Base-by-base conservation (phyloP, 2,113 vertebrate species). In the Chionis minor region DNA sequence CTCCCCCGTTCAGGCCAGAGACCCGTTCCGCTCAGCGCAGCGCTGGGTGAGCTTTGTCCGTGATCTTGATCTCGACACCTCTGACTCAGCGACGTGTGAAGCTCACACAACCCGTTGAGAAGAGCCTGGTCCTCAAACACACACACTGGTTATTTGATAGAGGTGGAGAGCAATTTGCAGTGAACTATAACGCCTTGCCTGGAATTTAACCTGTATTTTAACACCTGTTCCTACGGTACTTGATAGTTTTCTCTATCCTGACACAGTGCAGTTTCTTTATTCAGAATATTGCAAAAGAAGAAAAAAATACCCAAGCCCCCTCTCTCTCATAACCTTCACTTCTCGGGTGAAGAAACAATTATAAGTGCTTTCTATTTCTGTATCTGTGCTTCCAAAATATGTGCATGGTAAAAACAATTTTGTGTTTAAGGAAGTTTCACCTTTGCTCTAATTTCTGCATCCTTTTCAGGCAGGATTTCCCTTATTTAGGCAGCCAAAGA, bases 381-480 rank as follows among this genome's bases (percentile, higher is more conserved):
- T 32, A 30, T 75, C 65, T 70, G 8, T 30, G 71, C 52, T 93
- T 87, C 86, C 92, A 86, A 86, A 96, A 92, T 4, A 88, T 0
- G 2, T 33, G 69, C 28, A 70, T 1, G 8, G 32, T 42, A 75
- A 88, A 88, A 88, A 24, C 33, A 81, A 19, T 66, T 67, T 3
- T 8, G 62, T 35, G 38, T 62, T 83, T 78, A 74, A 92, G 90
- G 93, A 97, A 95, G 82, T 74, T 90, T 81, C 71, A 86, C 63
- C 67, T 93, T 90, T 90, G 90, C 82, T 63, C 94, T 66, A 71
- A 59, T 88, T 94, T 93, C 82, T 95, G 82, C 75, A 83, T 90
- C 59, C 75, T 92, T 81, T 93, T 70, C 59, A 88, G 75, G 74
- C 90, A 95, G 92, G 93, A 96, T 93, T 93, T 97, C 93, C 90